Base-by-base conservation (phyloP, 2,113 vertebrate genomes). In the Oryzias javanicus region DNA sequence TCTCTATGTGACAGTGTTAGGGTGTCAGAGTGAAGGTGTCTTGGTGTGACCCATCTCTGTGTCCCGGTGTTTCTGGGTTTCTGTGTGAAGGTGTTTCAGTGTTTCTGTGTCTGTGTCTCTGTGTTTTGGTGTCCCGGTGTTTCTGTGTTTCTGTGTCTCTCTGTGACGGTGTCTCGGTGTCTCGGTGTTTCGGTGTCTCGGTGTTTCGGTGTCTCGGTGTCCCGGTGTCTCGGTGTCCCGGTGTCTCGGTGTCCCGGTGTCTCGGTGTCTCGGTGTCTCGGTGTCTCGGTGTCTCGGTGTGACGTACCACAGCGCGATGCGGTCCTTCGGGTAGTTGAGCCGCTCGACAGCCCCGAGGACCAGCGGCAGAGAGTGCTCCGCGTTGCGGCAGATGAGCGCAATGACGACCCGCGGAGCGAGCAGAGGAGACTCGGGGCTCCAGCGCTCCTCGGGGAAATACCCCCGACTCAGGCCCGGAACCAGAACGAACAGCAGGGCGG, bases 361-460 rank as follows among this genome's bases (percentile, higher is more conserved):
- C 18, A 92, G 80, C 41, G 94, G 94, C 78, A 95, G 86, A 16
- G 93, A 92, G 90, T 93, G 93, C 59, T 88, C 93, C 62, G 94
- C 89, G 90, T 95, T 95, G 70, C 94, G 92, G 75, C 94, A 94
- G 46, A 93, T 62, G 65, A 95, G 87, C 44, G 93, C 90, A 57
- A 94, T 20, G 27, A 94, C 80, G 51, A 94, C 92, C 53, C 93
- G 88, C 51, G 94, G 94, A 52, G 91, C 89, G 76, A 92, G 91
- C 57, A 93, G 85, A 42, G 92, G 85, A 15, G 94, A 94, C 80
- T 95, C 94, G 2, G 93, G 93, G 87, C 85, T 92, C 91, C 92
- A 95, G 69, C 93, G 94, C 89, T 95, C 94, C 89, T 95, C 94
- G 6, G 92, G 87, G 84, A 95, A 95, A 80, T 95, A 95, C 4